Conservation (phyloP, 2,113 vertebrate genomes). For the Aviceda subcristata region DNA sequence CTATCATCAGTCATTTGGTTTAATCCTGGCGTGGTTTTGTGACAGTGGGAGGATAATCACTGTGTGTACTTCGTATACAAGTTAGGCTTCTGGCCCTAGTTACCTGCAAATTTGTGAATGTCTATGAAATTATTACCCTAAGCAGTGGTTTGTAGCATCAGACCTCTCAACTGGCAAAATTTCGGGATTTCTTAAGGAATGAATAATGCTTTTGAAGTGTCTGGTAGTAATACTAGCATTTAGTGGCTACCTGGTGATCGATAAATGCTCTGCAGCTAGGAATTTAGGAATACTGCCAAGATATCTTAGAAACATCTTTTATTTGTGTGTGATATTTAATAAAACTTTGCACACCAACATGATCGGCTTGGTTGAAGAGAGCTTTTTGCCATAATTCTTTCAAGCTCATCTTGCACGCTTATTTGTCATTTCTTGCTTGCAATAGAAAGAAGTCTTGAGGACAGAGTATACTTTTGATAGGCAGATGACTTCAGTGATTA, state of each 20-base stretch:
- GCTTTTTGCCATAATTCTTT: neutral
- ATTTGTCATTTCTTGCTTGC: neutral
- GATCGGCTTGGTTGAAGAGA: neutral
- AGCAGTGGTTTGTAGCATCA: neutral
- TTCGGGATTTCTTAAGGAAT: neutral
- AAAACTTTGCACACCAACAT: neutral
- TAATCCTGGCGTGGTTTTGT: neutral
- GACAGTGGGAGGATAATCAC: neutral
- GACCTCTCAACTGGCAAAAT: neutral
- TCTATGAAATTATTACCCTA: neutral
- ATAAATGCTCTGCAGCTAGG: neutral
- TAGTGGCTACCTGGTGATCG: neutral
- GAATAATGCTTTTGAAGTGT: neutral
- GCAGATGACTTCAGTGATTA: neutral
- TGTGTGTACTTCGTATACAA: neutral
- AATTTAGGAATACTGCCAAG: neutral
- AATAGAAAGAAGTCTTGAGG: neutral
- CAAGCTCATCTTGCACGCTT: fast-evolving
- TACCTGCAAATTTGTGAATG: neutral
- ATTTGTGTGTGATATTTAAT: neutral
- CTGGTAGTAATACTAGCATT: neutral
- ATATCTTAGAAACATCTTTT: neutral
- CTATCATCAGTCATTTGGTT: neutral
- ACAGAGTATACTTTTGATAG: neutral
- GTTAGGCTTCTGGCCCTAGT: neutral